These are phyloP conservation scores for Penaeus japonicus DNA, from an alignment of 1,140 invertebrate species.

Conservation along the genomic window DNA sequence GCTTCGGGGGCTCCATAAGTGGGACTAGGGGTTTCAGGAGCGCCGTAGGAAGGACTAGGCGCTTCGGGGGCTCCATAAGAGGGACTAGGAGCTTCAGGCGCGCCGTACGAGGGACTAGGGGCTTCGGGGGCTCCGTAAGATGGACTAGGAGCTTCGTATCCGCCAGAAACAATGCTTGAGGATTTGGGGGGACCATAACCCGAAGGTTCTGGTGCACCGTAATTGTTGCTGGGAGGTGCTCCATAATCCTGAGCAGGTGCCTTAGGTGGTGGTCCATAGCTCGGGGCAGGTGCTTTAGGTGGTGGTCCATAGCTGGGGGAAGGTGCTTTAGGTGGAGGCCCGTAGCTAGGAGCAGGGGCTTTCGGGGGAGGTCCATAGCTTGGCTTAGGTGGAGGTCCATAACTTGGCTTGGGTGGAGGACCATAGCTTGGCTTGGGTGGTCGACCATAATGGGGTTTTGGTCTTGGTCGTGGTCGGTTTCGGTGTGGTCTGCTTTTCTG, in stretches of 20 bases:
- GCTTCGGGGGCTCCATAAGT: neutral
- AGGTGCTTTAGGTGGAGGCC: neutral
- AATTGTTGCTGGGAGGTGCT: neutral
- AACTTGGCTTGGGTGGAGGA: neutral
- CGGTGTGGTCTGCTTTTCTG: neutral
- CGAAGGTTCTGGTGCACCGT: neutral
- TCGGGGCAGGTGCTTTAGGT: neutral
- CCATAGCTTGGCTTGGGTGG: neutral
- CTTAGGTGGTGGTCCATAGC: neutral
- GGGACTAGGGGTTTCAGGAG: neutral
- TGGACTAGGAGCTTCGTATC: neutral
- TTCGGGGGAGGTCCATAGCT: neutral
- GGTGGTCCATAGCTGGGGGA: neutral
- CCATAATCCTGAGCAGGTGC: neutral
- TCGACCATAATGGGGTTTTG: neutral
- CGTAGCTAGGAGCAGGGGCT: neutral
- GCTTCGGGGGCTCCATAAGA: neutral
- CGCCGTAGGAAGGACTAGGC: too few species aligned
- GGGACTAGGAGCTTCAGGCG: neutral
- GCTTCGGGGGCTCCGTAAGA: neutral
- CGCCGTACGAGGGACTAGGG: neutral
- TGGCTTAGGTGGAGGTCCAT: neutral
- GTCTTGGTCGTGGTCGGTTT: neutral
- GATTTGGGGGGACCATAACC: neutral
- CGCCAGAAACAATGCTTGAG: neutral